Percentiles rank a stretch among this genome's conserved stretches.
These are phyloP conservation scores for Mola mola DNA, from an alignment of 2,113 vertebrate genomes.

Conservation along the genomic window DNA sequence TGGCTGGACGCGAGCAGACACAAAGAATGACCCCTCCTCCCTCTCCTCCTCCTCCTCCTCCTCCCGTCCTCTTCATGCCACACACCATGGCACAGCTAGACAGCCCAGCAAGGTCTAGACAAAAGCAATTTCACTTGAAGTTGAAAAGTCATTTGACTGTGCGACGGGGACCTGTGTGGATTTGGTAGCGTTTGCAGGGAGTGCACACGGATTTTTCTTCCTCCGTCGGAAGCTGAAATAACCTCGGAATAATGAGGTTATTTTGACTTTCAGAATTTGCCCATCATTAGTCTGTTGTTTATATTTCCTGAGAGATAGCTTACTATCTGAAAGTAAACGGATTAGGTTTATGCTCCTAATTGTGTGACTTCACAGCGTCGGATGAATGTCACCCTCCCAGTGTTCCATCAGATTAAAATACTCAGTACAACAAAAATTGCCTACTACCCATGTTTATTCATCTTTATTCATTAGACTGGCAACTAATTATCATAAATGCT, in stretches of 20 bases:
- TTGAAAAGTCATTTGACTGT: constrained; percentile 73
- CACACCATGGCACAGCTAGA: constrained; percentile 78
- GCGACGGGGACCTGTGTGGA: constrained; percentile 54
- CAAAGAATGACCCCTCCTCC: constrained; percentile 58
- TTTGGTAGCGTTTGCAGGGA: constrained; percentile 21
- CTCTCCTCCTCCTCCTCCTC: constrained; percentile 38
- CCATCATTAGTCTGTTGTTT: neutral
- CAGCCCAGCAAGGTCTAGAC: constrained; percentile 73
- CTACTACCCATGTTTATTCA: too few relatives aligned
- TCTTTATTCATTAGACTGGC: too few relatives aligned
- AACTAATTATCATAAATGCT: too few relatives aligned
- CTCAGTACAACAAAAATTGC: too few relatives aligned
- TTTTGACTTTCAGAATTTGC: constrained; percentile 1
- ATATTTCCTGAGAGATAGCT: neutral
- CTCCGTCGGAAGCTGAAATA: neutral
- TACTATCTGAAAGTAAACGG: neutral
- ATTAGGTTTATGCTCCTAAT: too few relatives aligned
- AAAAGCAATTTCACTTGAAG: constrained; percentile 77
- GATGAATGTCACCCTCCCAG: too few relatives aligned
- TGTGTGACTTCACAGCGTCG: too few relatives aligned
- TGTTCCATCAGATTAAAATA: too few relatives aligned
- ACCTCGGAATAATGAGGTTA: neutral
- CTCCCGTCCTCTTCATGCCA: constrained; percentile 71
- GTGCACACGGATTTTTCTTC: constrained; percentile 10
- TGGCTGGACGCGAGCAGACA: constrained; percentile 76